Conservation (phyloP, 2,113 vertebrate genomes). For the Tretioscincus oriximinensis region DNA sequence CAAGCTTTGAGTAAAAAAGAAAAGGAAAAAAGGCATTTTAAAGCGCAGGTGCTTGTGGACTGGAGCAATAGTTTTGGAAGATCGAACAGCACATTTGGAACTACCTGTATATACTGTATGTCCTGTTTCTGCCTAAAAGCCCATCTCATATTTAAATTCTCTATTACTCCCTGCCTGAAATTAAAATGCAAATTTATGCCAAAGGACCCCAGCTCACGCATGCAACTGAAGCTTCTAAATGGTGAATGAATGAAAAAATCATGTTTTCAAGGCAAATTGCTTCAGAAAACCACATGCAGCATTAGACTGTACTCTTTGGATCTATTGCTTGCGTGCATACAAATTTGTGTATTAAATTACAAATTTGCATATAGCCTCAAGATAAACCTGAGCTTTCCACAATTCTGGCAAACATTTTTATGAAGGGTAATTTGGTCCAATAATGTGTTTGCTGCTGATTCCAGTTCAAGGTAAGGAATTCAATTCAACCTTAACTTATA, state of each 20-base stretch:
- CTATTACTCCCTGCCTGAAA: background rate
- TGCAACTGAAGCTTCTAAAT: background rate
- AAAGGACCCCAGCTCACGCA: too few relatives aligned
- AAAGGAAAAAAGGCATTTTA: background rate
- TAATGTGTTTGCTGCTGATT: too few relatives aligned
- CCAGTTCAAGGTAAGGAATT: too few relatives aligned
- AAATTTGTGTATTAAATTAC: background rate
- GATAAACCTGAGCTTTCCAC: background rate
- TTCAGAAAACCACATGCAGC: background rate
- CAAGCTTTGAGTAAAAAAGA: background rate
- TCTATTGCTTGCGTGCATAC: background rate
- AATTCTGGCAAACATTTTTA: background rate
- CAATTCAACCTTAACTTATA: too few relatives aligned
- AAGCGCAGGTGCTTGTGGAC: background rate
- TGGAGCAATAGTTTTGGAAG: too few relatives aligned
- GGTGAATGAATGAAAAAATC: background rate
- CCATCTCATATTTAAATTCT: background rate
- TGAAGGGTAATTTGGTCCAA: too few relatives aligned
- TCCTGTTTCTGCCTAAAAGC: background rate
- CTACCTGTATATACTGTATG: background rate
- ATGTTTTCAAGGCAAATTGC: background rate
- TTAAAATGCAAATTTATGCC: background rate
- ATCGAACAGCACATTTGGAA: background rate
- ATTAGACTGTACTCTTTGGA: background rate
- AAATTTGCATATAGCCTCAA: background rate